phyloP scores from a whole-genome alignment of 2,797 vertebrate species.

The Rhincodon typus region DNA sequence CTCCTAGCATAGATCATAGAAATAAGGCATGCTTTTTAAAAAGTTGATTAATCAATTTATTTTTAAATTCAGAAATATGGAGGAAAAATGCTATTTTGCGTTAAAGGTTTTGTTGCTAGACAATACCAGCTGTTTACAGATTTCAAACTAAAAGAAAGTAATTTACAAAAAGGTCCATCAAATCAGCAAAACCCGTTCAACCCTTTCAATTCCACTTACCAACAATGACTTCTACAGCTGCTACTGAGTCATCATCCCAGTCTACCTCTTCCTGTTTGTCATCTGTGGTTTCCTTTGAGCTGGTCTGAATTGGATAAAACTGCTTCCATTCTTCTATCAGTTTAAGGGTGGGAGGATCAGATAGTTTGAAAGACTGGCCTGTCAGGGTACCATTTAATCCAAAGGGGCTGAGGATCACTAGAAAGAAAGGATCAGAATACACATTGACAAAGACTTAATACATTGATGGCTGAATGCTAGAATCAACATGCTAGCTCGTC shows the following conservation, averaged over 20 bases:
- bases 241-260: conserved; percentile 96
- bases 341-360: conserved; percentile 91
- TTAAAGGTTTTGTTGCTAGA: background rate
- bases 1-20: background rate
- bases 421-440: conserved; percentile 44
- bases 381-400: conserved; percentile 94
- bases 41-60: background rate
- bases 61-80: background rate
- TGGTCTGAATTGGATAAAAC: conserved; percentile 89
- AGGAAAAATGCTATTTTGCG: background rate
- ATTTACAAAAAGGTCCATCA: background rate
- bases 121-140: background rate
- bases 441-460: background rate
- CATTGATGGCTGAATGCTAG: background rate
- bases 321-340: conserved; percentile 98
- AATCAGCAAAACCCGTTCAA: background rate
- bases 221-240: conserved; percentile 95
- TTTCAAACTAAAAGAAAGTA: background rate
- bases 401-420: conserved; percentile 95
- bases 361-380: conserved; percentile 96
- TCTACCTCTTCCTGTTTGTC: conserved; percentile 90
- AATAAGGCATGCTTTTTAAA: background rate
- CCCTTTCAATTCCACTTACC: conserved; percentile 58
- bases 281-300: conserved; percentile 74
- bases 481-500: background rate